phyloP scores from a whole-genome alignment of 2,797 vertebrate genomes.

The Mareca strepera region DNA sequence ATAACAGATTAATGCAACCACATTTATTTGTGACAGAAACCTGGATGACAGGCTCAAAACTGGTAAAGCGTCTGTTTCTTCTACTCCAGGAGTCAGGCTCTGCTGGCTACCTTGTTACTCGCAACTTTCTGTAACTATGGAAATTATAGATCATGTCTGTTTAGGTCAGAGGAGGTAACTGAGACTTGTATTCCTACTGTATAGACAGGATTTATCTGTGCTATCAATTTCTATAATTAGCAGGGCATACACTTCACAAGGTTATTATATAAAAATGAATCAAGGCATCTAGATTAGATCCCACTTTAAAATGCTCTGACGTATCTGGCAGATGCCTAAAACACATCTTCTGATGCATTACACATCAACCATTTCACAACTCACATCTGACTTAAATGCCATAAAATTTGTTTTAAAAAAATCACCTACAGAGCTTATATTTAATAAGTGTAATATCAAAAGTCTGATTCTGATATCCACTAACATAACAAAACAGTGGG shows the following conservation, averaged over 20 bases:
- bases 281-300: neutral
- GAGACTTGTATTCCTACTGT: neutral
- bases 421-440: neutral
- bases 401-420: neutral
- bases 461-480: neutral
- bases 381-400: neutral
- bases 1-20: conserved; percentile 12
- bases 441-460: neutral
- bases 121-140: neutral
- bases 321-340: neutral
- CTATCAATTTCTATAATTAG: neutral
- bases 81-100: neutral
- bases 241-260: neutral
- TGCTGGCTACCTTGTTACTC: neutral
- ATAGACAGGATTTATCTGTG: neutral
- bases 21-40: neutral
- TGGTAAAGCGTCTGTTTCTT: neutral
- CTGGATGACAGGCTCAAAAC: neutral
- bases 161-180: neutral
- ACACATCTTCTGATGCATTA: neutral
- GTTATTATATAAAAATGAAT: neutral
- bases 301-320: neutral
- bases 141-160: neutral
- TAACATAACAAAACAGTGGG: neutral
- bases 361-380: neutral